These are phyloP conservation scores for Aldabrachelys gigantea DNA, from an alignment of 2,113 vertebrate species.

Conservation along the genomic window DNA sequence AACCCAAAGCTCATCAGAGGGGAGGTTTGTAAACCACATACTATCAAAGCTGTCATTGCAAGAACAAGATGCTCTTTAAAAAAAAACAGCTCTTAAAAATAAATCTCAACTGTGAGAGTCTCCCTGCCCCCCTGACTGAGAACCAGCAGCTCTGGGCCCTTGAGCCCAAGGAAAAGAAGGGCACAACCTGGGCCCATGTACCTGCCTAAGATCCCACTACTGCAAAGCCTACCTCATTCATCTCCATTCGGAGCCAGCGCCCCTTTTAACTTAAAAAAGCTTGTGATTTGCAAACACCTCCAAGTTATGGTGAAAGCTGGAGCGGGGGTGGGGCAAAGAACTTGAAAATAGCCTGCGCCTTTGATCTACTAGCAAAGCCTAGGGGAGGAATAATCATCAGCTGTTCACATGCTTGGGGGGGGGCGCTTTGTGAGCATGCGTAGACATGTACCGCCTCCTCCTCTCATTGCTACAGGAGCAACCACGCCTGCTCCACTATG, in stretches of 20 bases:
- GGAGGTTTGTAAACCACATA: constrained; percentile 1
- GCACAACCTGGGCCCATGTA: neutral
- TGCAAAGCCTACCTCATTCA: constrained; percentile 11
- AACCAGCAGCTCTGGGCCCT: neutral
- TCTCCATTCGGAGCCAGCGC: constrained; percentile 30
- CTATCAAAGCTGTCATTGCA: neutral
- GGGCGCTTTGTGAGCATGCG: neutral
- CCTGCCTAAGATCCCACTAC: neutral
- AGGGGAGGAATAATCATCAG: neutral
- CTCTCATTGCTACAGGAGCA: neutral
- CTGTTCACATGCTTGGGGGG: neutral
- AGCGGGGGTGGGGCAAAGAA: neutral
- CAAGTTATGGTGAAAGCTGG: neutral
- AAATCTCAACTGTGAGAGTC: neutral
- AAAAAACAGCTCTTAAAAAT: constrained; percentile 20
- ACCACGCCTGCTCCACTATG: constrained; percentile 49
- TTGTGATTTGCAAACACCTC: neutral
- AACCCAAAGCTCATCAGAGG: neutral
- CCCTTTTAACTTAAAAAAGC: neutral
- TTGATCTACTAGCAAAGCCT: neutral
- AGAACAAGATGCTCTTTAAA: neutral
- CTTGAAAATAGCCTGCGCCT: neutral
- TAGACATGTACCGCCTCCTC: neutral
- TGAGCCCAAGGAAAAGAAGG: neutral
- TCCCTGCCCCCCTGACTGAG: neutral